Evolutionary conservation across 2,113 vertebrate genomes (phyloP).

Genomic region (Prochilodus magdalenae): DNA sequence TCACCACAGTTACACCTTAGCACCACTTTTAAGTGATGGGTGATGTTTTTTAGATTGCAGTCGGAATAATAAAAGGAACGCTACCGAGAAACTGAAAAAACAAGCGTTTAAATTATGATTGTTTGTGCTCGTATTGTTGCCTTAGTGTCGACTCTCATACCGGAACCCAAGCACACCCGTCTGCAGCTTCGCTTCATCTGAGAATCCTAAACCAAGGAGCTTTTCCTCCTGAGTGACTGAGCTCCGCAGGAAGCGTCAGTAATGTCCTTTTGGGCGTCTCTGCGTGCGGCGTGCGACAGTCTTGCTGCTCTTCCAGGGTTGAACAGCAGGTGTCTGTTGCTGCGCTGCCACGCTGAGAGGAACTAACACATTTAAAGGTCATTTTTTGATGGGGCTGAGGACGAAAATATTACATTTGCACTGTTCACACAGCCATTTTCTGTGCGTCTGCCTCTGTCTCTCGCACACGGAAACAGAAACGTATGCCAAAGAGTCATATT

Average conservation of each 20-base stretch:
- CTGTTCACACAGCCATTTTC: conserved; percentile 24
- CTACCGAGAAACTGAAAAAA: neutral
- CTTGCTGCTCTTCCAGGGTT: conserved; percentile 25
- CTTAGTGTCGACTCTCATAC: neutral
- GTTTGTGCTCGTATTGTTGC: neutral
- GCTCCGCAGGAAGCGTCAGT: neutral
- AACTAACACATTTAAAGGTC: conserved; percentile 49
- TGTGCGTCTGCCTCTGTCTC: neutral
- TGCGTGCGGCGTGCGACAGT: conserved; percentile 3
- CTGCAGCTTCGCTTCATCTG: neutral
- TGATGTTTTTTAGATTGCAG: too few species aligned
- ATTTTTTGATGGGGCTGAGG: conserved; percentile 32
- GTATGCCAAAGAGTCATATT: neutral
- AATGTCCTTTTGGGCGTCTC: conserved; percentile 23
- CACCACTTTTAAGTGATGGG: too few species aligned
- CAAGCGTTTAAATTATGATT: neutral
- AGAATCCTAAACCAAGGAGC: neutral
- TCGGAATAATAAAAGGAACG: neutral
- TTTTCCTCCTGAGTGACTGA: conserved; percentile 10
- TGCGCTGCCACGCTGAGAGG: conserved; percentile 40
- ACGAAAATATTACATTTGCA: conserved; percentile 44
- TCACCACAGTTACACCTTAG: too few species aligned
- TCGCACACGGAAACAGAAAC: neutral
- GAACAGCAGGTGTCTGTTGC: conserved; percentile 50
- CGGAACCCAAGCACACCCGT: neutral